These are phyloP conservation scores for Drosophila fungiperda DNA, from an alignment of 2,888 invertebrate species.

Conservation along the genomic window DNA sequence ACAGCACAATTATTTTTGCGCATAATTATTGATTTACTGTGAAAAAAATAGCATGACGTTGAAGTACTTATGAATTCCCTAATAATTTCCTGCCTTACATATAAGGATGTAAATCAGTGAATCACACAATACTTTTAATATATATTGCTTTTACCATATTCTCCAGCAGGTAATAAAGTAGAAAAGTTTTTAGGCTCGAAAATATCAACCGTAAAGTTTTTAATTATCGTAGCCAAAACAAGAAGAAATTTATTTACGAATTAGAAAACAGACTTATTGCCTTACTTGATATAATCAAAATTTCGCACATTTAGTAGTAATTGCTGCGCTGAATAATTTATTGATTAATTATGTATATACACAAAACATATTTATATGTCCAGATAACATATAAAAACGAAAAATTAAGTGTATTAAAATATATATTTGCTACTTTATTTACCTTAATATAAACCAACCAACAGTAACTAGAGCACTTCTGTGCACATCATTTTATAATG, in stretches of 20 bases:
- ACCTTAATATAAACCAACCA: neutral
- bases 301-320: neutral
- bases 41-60: neutral
- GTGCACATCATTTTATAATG: neutral
- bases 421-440: neutral
- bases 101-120: too few species aligned
- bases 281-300: neutral
- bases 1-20: constrained; percentile 54
- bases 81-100: neutral
- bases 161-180: neutral
- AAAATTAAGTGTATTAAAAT: neutral
- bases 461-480: neutral
- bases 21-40: constrained; percentile 54
- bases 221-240: neutral
- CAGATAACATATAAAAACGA: neutral
- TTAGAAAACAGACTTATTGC: neutral
- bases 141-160: neutral
- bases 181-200: neutral
- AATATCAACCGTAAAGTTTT: too few species aligned
- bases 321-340: neutral
- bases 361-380: neutral
- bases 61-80: neutral
- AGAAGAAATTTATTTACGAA: neutral
- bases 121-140: neutral
- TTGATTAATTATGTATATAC: neutral